Base-by-base conservation (phyloP, 2,113 vertebrate genomes). In the Phaethon lepturus region DNA sequence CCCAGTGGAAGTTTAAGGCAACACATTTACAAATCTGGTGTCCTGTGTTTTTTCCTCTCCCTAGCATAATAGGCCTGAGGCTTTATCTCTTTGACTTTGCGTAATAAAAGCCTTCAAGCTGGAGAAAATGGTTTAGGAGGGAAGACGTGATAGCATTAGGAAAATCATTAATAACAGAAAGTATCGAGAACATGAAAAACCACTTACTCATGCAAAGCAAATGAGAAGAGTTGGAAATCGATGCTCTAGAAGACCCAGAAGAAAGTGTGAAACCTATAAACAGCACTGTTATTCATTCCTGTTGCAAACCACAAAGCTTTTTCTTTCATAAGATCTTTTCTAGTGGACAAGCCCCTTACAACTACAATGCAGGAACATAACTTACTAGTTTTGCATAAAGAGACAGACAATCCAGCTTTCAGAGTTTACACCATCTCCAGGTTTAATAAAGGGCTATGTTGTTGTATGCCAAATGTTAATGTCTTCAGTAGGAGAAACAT, bases 401-500 rank as follows among this genome's bases (percentile, higher is more conserved):
- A 78, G 73, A 69, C 52, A 67, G 63, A 52, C 60, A 78, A 69
- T 29, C 47, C 66, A 69, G 35, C 68, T 73, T 64, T 77, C 79
- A 66, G 75, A 73, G 68, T 55, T 44, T 73, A 52, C 31, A 45
- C 75, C 40, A 38, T 53, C 50, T 78, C 78, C 38, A 59, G 31
- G 22, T 68, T 88, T 84, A 73, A 92, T 60, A 72, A 13, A 78
- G 53, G 50, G 22, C n/a, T 19, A 29, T 59, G 53, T 59, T 75
- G 49, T 24, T 62, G 53, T 29, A 42, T 22, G 42, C 45, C 67
- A 92, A 73, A 94, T 67, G 85, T 92, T 90, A 88, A 90, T 28
- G 38, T 66, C 73, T 91, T 58, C 38, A 56, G 67, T 55, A 76
- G 81, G 60, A 97, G 80, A 90, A 96, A 91, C 63, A 84, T 8